Evolutionary conservation across 2,113 vertebrate species (phyloP), one percentile per base, ranked within the genome.

Genomic region (Pongo abelii): DNA sequence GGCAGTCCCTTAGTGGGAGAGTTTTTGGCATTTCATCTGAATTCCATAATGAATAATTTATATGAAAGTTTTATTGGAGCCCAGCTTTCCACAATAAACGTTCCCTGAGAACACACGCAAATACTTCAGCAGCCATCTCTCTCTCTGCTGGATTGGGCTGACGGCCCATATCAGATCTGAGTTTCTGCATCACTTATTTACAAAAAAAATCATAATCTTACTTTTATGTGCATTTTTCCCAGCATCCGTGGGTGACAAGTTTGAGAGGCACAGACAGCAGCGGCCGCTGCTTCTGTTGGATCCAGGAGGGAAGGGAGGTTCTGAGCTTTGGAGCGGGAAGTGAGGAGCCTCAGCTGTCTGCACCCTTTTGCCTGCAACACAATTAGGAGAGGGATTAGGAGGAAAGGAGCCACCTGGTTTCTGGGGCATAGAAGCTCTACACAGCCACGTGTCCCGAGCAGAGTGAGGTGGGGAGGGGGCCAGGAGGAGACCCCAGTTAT

Each of bases 21-120:
- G 93, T 32, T 95, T 97, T 74, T 96, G 98, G 98, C 97, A 23
- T 91, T 97, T 96, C 95, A 55, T 98, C 98, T 97, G 91, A 3
- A 91, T 93, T 98, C 97, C 91, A 64, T 91, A 89, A 98, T 98
- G 98, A 98, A 98, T 99, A 98, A 99, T 98, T 98, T 97, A 99
- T 98, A 94, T 16, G 5, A 91, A 91, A 98, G 88, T 97, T 96
- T 98, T 98, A 98, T 85, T 91, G 97, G 98, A 98, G 97, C 98
- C 98, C 98, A 77, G 97, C 83, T 74, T 97, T 94, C 97, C 96
- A 97, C 98, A 97, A 84, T 98, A 98, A 98, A 97, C 93, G 98
- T 95, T 98, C 98, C 98, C 48, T 93, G 98, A 97, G 97, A 98
- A 97, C 98, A 95, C 0, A 81, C 67, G 55, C 98, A 95, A 94